Conservation (phyloP, 2,113 vertebrate species). For the Rhegmatorhina hoffmannsi region DNA sequence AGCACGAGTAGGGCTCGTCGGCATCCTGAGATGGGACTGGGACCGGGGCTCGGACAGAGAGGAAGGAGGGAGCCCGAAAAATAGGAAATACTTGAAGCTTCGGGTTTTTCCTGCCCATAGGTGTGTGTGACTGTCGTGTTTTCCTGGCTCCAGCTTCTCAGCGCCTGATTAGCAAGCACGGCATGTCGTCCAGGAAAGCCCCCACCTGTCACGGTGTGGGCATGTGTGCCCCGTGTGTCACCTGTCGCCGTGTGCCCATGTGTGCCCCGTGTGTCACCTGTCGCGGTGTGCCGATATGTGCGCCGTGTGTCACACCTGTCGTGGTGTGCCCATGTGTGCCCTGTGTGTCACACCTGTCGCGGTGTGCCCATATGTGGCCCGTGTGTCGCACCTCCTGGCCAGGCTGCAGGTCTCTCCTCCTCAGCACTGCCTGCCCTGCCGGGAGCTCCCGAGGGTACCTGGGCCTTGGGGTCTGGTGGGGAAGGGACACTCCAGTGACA, state of each 20-base stretch:
- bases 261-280: too few species aligned
- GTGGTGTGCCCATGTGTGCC: too few species aligned
- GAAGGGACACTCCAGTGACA: rapidly evolving
- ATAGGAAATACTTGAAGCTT: too few species aligned
- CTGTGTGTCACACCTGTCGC: too few species aligned
- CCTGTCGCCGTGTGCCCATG: too few species aligned
- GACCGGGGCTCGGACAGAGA: too few species aligned
- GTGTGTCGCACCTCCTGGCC: background rate
- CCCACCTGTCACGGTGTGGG: rapidly evolving
- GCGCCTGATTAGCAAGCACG: rapidly evolving
- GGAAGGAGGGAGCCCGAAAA: background rate
- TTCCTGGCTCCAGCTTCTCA: background rate
- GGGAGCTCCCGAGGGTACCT: rapidly evolving
- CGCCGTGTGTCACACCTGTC: too few species aligned
- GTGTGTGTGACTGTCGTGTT: rapidly evolving
- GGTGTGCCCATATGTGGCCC: too few species aligned
- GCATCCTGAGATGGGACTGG: background rate
- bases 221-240: rapidly evolving
- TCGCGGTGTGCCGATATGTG: too few species aligned
- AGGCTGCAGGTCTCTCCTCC: background rate
- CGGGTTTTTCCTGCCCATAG: rapidly evolving
- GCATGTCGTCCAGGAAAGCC: rapidly evolving
- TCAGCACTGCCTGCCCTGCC: rapidly evolving
- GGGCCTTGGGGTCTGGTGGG: background rate
- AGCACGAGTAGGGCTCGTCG: rapidly evolving